Evolutionary conservation across 2,797 vertebrate genomes (phyloP), one percentile per base, ranked within the genome.

Genomic region (Sebastes miniatus): DNA sequence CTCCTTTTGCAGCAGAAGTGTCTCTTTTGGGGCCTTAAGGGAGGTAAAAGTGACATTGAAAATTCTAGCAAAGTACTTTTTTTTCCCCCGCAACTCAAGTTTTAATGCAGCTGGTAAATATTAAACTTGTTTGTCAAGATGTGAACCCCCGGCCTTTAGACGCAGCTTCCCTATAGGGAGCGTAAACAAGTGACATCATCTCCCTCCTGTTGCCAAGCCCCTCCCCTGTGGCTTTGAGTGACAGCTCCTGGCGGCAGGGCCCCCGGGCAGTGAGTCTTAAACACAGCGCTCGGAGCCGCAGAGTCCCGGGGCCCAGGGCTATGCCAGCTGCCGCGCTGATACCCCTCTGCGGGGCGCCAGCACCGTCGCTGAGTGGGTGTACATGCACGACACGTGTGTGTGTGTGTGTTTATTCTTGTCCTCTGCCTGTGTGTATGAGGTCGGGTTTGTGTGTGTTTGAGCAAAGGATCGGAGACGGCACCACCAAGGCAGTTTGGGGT

Each of bases 261-360:
- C 92, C 83, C 63, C 52, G 57, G 85, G 87, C 83, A 56, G 63
- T 5, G 79, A 87, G 88, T 87, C 84, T 93, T 91, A 92, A 90
- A 89, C 89, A 93, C 89, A 89, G 88, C 2, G 74, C 85, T 87
- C 5, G 2, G 73, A 80, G 86, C 87, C 76, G 39, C 77, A 25
- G 24, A 79, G 86, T 80, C 78, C 77, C 80, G 24, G 77, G 77
- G 82, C 92, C 89, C 87, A 70, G 81, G 88, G 93, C 88, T 65
- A 79, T n/a, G 67, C 88, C 89, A 93, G 93, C 90, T 95, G 93
- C 86, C 39, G 61, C 14, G 67, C 69, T 79, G 91, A 92, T 86
- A 65, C 85, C 81, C 82, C 84, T 69, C 87, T 2, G 76, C 5
- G n/a, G 89, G 87, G 85, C 13, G 79, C 66, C 69, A 31, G 56